A percentile compares a stretch with the other conserved stretches of the same genome.
phyloP scores from a whole-genome alignment of 2,113 vertebrate genomes.

The Etheostoma spectabile region DNA sequence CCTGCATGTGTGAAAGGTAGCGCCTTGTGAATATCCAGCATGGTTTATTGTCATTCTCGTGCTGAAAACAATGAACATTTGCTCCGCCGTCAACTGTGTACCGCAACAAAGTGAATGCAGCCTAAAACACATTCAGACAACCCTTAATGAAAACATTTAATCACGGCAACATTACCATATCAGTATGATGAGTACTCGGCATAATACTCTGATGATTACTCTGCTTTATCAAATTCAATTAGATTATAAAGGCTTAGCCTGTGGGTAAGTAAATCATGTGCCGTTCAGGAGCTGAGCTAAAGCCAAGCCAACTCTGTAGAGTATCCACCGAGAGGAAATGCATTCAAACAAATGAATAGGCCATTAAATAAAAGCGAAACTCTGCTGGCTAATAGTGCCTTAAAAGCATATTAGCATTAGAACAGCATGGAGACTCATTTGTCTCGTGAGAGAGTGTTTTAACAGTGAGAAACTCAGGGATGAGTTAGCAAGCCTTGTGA shows the following conservation, averaged over 20 bases:
- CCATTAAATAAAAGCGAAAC: slow-evolving; percentile 79
- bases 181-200: slow-evolving; percentile 57
- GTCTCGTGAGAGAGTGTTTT: slow-evolving; percentile 57
- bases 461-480: slow-evolving; percentile 33
- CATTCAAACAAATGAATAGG: slow-evolving; percentile 81
- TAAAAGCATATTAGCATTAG: slow-evolving; percentile 79
- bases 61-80: slow-evolving; percentile 26
- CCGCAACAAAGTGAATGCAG: slow-evolving; percentile 30
- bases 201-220: slow-evolving; percentile 71
- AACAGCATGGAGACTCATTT: slow-evolving; percentile 59
- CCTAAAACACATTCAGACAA: slow-evolving; percentile 27
- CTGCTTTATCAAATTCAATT: slow-evolving; percentile 76
- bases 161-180: slow-evolving; percentile 60
- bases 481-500: slow-evolving; percentile 39
- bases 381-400: slow-evolving; percentile 62
- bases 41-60: slow-evolving; percentile 17
- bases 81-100: slow-evolving; percentile 7
- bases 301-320: slow-evolving; percentile 52
- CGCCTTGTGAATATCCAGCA: slow-evolving; percentile 15
- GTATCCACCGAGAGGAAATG: slow-evolving; percentile 65
- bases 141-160: slow-evolving; percentile 45
- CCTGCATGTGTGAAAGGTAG: not conserved
- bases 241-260: slow-evolving; percentile 67
- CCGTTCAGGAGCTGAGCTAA: slow-evolving; percentile 41
- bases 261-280: slow-evolving; percentile 66